Base-by-base conservation (phyloP, 2,797 vertebrate genomes). In the Pyrocephalus nanus region DNA sequence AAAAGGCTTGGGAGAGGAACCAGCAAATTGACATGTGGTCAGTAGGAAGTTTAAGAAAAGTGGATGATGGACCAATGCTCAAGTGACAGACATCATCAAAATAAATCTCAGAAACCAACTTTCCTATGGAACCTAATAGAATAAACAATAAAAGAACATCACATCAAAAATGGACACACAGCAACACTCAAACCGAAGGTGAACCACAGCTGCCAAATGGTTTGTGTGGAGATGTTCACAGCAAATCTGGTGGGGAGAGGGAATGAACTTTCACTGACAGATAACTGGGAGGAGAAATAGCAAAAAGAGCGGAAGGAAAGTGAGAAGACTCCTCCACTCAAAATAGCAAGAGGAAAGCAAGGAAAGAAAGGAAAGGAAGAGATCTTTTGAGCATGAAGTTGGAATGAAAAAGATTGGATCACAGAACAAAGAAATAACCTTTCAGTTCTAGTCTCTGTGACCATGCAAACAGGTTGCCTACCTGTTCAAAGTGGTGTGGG, bases 1-100 rank as follows among this genome's bases (percentile, higher is more conserved):
- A 34, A 80, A 70, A 90, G 57, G 3, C n/a, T 40, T 81, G 73
- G 42, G 17, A 73, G 18, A 32, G 26, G 47, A 87, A 73, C 11
- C 0, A 1, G 55, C 29, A 57, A 12, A 29, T 0, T 55, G 62
- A 36, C 9, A 47, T 6, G 20, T 27, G 38, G 71, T 60, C 48
- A 61, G 34, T 3, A 60, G 30, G 67, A 89, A 58, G 45, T 53
- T 80, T 32, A 84, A 66, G 64, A 55, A 38, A 90, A 71, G 19
- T 22, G 36, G 16, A 9, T 34, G 36, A 53, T n/a, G 26, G 58
- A 79, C 36, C 20, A 42, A 40, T 2, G 53, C 0, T 71, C 53
- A 88, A 71, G 82, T 18, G 27, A 92, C 27, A 85, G 30, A n/a
- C 5, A 53, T 26, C 13, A 82, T 36, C 25, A 88, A 91, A 83